Evolutionary conservation across 2,797 vertebrate genomes (phyloP), one percentile per base, ranked within the genome.

Genomic region (Distichodus sexfasciatus): DNA sequence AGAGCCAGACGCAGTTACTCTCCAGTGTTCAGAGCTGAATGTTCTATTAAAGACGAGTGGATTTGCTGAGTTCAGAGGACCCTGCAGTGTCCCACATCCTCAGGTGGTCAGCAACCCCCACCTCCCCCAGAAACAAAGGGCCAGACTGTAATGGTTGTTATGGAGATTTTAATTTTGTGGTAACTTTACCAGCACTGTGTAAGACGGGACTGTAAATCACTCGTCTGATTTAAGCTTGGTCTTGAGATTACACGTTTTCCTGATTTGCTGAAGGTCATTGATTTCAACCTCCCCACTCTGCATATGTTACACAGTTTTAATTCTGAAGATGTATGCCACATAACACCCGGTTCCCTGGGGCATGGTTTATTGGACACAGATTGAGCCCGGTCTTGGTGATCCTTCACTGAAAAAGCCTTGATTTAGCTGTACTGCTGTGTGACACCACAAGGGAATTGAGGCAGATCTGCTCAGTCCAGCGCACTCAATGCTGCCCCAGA

Each of bases 21-120:
- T 59, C 19, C 17, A 28, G 59, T 12, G 1, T n/a, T n/a, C 50
- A 24, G 66, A 73, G 59, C 58, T 51, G 21, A 70, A 59, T 51
- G 48, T 67, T 62, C 63, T 72, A 51, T 79, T 73, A 67, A 41
- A 53, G 67, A 53, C 41, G n/a, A 75, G 40, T 23, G 55, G 50
- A 54, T 41, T 47, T n/a, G 55, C 44, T 28, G 46, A 1, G 3
- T 70, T 61, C 70, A 24, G 26, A 70, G 66, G 66, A 76, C 24
- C 24, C 26, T 57, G 35, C 21, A 43, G 48, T 70, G 66, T 51
- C 66, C 55, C 63, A 66, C 15, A 69, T 78, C 53, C 36, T 46
- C 23, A 1, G 26, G 48, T 64, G 68, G n/a, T 14, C 48, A 53
- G 53, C 46, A 44, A 53, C 29, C 19, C 26, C 61, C 29, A 19